These are phyloP conservation scores for Cyprinella venusta DNA, from an alignment of 2,797 vertebrate species.

Conservation along the genomic window DNA sequence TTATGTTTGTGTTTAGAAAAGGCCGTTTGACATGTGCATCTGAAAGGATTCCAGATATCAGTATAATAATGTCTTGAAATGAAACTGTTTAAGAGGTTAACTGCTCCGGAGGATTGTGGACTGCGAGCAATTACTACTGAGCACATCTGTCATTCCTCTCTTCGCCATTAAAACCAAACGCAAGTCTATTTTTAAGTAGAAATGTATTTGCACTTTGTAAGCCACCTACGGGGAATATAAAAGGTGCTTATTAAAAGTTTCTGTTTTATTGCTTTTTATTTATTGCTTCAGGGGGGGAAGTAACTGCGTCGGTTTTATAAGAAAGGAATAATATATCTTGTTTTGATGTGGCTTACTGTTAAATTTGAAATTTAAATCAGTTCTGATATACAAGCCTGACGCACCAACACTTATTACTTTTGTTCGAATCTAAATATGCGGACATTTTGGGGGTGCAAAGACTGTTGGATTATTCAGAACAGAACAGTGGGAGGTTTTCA, in stretches of 20 bases:
- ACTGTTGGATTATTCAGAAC: conserved; percentile 33
- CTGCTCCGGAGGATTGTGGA: conserved; percentile 43
- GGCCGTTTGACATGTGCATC: not conserved
- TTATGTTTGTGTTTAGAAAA: conserved; percentile 8
- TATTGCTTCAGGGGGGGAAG: conserved; percentile 71
- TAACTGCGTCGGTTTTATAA: conserved; percentile 67
- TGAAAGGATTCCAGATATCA: conserved; percentile 36
- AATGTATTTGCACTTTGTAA: conserved; percentile 71
- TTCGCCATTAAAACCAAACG: conserved; percentile 63
- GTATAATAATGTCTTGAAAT: conserved; percentile 34
- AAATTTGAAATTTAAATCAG: conserved; percentile 66
- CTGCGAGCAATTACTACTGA: conserved; percentile 55
- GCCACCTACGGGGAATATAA: conserved; percentile 67
- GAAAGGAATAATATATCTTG: conserved; percentile 68
- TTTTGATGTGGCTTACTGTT: conserved; percentile 65
- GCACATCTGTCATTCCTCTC: conserved; percentile 72
- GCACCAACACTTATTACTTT: conserved; percentile 59
- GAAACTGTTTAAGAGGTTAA: conserved; percentile 48
- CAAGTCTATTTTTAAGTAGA: conserved; percentile 66
- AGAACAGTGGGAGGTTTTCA: conserved; percentile 50
- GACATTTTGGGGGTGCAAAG: conserved; percentile 47
- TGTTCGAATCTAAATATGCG: conserved; percentile 58
- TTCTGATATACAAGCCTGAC: conserved; percentile 57
- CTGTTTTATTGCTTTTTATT: conserved; percentile 78
- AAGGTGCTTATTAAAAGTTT: conserved; percentile 80